Evolutionary conservation across 2,888 invertebrate species (phyloP).

Genomic region (Dicranocentrus wangi): DNA sequence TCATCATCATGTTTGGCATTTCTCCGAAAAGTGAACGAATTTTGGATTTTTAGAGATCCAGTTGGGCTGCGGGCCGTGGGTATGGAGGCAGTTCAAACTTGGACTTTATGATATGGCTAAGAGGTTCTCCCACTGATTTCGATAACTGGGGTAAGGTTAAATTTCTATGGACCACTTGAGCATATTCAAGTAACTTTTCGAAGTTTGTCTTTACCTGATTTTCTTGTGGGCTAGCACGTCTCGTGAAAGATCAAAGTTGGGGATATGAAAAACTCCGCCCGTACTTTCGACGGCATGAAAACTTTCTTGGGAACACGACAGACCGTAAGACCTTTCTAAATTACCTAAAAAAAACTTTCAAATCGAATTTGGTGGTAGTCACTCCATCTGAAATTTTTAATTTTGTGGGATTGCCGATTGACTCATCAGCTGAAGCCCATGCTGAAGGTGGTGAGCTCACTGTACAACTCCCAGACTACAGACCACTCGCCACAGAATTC

Average conservation of each 20-base stretch:
- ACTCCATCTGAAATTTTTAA: neutral
- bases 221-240: no score
- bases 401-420: constrained; percentile 10
- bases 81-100: constrained; percentile 55
- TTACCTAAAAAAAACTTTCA: constrained; percentile 2
- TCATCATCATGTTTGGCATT: neutral
- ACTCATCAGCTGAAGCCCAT: constrained; percentile 36
- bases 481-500: constrained; percentile 58
- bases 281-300: constrained; percentile 59
- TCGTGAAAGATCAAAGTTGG: constrained; percentile 51
- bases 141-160: no score
- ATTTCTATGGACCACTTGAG: no score
- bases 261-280: constrained; percentile 29
- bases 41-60: constrained; percentile 10
- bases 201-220: no score
- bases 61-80: constrained; percentile 33
- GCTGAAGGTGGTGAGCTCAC: constrained; percentile 62
- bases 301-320: constrained; percentile 56
- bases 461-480: constrained; percentile 59
- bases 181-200: no score
- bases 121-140: constrained; percentile 50
- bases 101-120: constrained; percentile 46
- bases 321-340: constrained; percentile 22
- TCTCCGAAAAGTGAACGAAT: neutral
- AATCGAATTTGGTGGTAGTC: neutral